Conservation (phyloP, 2,797 vertebrate species). For the Ara ararauna region DNA sequence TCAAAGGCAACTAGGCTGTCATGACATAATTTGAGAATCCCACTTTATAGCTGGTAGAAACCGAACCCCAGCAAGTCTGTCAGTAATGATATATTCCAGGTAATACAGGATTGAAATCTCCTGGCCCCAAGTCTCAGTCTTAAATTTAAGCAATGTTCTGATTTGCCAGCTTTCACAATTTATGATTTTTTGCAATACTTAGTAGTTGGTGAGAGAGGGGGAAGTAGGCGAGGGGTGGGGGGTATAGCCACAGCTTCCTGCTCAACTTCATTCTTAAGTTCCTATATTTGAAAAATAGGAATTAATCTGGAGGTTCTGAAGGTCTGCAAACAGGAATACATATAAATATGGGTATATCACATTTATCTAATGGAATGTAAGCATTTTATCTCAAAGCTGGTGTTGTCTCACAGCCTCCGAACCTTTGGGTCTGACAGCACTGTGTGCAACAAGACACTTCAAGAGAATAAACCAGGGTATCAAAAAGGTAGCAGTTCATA, state of each 20-base stretch:
- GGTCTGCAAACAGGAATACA: neutral
- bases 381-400: neutral
- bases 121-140: neutral
- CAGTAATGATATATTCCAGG: constrained; percentile 18
- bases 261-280: neutral
- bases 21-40: constrained; percentile 37
- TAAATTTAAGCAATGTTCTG: neutral
- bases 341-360: neutral
- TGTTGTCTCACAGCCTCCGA: neutral
- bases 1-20: constrained; percentile 43
- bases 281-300: neutral
- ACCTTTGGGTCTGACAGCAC: neutral
- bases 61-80: neutral
- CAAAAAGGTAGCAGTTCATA: neutral
- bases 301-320: neutral
- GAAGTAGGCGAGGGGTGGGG: neutral
- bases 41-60: constrained; percentile 42
- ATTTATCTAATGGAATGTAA: neutral
- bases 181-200: constrained; percentile 7
- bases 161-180: constrained; percentile 45
- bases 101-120: neutral
- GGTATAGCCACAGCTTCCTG: neutral
- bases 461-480: neutral
- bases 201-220: neutral
- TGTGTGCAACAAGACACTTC: neutral